A percentile compares a stretch with the other conserved stretches of the same genome.
phyloP scores from a whole-genome alignment of 2,888 invertebrate genomes.

The Agriopis aurantiaria region DNA sequence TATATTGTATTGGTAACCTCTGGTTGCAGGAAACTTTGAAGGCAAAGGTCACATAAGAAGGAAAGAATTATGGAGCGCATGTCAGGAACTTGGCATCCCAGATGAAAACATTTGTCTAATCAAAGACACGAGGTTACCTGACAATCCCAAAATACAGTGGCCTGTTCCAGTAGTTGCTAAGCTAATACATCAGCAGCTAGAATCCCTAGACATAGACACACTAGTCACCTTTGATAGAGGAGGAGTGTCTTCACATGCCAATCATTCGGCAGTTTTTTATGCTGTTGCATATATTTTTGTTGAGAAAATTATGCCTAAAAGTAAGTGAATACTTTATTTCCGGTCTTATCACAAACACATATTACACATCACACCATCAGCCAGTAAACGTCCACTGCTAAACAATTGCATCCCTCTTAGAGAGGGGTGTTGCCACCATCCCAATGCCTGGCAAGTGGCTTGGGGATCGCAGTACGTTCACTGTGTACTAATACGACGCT shows the following conservation, averaged over 20 bases:
- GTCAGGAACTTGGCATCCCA: constrained; percentile 92
- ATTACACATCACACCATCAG: too few species aligned
- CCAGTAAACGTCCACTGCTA: too few species aligned
- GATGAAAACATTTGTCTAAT: constrained; percentile 91
- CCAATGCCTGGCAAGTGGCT: too few species aligned
- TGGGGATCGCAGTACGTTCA: too few species aligned
- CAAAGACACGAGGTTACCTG: constrained; percentile 91
- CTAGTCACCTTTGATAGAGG: constrained; percentile 97
- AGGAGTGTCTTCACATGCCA: constrained; percentile 97
- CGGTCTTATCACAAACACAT: too few species aligned
- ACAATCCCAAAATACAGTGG: constrained; percentile 93
- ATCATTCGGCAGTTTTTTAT: constrained; percentile 95
- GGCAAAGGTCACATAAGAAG: constrained; percentile 88
- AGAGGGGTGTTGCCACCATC: too few species aligned
- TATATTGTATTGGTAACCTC: background rate
- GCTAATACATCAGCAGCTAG: constrained; percentile 86
- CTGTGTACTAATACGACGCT: too few species aligned
- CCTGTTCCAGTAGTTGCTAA: constrained; percentile 82
- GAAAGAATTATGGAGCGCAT: constrained; percentile 93
- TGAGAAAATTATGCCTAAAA: constrained; percentile 90
- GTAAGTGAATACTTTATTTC: constrained; percentile 75
- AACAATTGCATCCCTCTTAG: too few species aligned
- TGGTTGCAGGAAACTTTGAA: constrained; percentile 88
- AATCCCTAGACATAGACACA: constrained; percentile 92
- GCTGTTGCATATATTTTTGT: constrained; percentile 92